These are phyloP conservation scores for Proisotoma minuta DNA, from an alignment of 2,888 invertebrate genomes.

Conservation along the genomic window DNA sequence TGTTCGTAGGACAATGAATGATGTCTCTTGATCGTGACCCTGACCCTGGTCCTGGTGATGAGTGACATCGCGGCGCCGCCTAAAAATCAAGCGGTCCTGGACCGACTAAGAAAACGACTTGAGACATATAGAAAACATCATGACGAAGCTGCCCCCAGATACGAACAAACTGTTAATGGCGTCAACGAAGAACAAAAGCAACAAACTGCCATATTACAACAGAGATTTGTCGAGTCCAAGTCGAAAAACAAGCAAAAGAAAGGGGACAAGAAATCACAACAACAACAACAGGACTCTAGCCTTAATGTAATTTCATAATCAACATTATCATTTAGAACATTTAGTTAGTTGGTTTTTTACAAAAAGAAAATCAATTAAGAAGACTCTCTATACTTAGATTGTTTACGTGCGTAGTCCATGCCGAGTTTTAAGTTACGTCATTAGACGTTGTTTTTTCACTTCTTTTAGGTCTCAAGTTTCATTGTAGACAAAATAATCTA, in stretches of 20 bases:
- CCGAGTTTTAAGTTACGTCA: neutral
- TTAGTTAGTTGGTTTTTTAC: conserved; percentile 6
- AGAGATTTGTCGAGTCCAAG: conserved; percentile 82
- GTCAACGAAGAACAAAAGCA: conserved; percentile 85
- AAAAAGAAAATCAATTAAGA: neutral
- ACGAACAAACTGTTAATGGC: conserved; percentile 80
- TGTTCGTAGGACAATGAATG: too few relatives aligned
- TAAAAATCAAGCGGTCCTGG: conserved; percentile 68
- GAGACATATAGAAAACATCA: conserved; percentile 81
- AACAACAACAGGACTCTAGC: neutral
- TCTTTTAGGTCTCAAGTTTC: too few relatives aligned
- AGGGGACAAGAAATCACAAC: conserved; percentile 61
- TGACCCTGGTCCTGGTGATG: too few relatives aligned
- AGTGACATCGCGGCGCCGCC: conserved; percentile 54
- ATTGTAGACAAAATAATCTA: too few relatives aligned
- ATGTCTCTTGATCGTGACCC: too few relatives aligned
- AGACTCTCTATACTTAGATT: neutral
- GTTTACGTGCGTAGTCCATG: neutral
- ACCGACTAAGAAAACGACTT: conserved; percentile 74
- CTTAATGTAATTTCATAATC: neutral
- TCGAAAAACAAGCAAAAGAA: conserved; percentile 75
- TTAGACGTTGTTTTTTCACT: too few relatives aligned
- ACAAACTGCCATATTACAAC: conserved; percentile 80
- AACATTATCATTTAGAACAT: neutral
- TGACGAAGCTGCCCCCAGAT: conserved; percentile 77